Percentiles rank a stretch among this genome's conserved stretches.
Conservation (phyloP, 2,797 vertebrate species). For the Myiothlypis chrysogaster region DNA sequence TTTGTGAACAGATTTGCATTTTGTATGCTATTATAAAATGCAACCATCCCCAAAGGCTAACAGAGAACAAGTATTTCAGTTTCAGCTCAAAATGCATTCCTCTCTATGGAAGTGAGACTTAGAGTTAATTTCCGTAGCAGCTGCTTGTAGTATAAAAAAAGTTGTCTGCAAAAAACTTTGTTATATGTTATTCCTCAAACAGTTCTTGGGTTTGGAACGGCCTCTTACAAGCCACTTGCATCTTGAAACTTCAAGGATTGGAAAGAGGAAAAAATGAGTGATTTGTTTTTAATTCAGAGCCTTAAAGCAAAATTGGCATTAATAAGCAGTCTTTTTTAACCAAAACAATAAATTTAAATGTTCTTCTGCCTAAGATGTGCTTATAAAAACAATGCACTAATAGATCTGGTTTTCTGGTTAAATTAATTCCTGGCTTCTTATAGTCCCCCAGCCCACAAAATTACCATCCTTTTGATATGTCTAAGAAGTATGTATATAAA, state of each 20-base stretch:
- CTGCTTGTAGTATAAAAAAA: neutral
- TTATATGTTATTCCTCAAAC: constrained; percentile 23
- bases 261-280: constrained; percentile 47
- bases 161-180: neutral
- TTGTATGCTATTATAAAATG: neutral
- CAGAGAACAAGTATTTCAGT: neutral
- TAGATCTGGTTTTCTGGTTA: constrained; percentile 48
- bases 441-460: constrained; percentile 23
- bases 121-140: constrained; percentile 10
- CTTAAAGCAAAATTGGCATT: constrained; percentile 60
- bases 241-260: constrained; percentile 43
- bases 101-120: neutral
- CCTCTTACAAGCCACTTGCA: constrained; percentile 25
- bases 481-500: neutral
- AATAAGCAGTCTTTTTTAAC: constrained; percentile 44
- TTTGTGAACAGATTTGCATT: neutral
- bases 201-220: constrained; percentile 25
- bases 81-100: neutral
- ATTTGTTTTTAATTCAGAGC: constrained; percentile 58
- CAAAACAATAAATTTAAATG: constrained; percentile 53
- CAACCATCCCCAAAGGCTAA: neutral
- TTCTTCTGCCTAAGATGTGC: constrained; percentile 29
- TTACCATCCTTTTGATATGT: constrained; percentile 49
- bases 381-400: constrained; percentile 45
- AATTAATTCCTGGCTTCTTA: constrained; percentile 42